Percentiles rank a stretch among this genome's conserved stretches.
These are phyloP conservation scores for Tokudaia muenninki DNA, from an alignment of 2,797 vertebrate species.

Conservation along the genomic window DNA sequence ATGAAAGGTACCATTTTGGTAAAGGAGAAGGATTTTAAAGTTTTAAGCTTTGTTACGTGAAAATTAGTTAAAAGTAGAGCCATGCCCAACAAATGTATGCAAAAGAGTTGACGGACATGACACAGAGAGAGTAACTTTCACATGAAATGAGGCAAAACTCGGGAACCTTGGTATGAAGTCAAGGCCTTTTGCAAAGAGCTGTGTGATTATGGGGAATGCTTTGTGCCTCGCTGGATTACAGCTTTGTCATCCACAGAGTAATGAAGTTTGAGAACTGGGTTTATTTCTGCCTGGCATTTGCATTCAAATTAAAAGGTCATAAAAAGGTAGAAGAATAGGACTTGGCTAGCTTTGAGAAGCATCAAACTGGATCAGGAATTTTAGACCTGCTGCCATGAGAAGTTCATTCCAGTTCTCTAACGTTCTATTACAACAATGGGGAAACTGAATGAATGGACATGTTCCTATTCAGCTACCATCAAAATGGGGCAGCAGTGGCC, in stretches of 20 bases:
- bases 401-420: neutral
- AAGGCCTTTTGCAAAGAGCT: neutral
- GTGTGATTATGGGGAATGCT: neutral
- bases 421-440: neutral
- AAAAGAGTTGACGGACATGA: neutral
- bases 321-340: neutral
- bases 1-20: neutral
- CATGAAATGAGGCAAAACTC: neutral
- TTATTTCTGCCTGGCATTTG: constrained; percentile 5
- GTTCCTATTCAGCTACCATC: neutral
- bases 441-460: neutral
- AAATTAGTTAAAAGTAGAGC: constrained; percentile 38
- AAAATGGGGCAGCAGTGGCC: neutral
- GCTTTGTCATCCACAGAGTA: neutral
- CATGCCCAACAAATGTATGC: neutral
- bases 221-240: neutral
- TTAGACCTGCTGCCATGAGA: neutral
- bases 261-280: neutral
- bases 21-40: neutral
- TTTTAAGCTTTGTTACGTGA: neutral
- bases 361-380: neutral
- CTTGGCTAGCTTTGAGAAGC: neutral
- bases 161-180: neutral
- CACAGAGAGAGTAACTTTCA: neutral
- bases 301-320: neutral